phyloP scores from a whole-genome alignment of 2,797 vertebrate genomes.

The Morelia viridis region DNA sequence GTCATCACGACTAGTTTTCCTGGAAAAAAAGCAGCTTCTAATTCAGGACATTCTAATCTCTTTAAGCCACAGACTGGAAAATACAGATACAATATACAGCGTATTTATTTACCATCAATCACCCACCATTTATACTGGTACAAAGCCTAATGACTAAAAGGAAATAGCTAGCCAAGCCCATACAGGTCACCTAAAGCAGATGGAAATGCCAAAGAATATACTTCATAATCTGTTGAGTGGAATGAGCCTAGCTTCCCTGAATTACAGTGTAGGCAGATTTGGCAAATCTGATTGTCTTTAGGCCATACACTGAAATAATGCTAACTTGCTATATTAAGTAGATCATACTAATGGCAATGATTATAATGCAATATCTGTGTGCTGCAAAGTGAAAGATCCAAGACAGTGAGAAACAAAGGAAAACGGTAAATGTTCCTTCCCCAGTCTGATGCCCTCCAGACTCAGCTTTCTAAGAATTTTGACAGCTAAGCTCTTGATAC shows the following conservation, averaged over 20 bases:
- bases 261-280: constrained; percentile 68
- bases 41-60: constrained; percentile 40
- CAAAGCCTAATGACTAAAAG: constrained; percentile 36
- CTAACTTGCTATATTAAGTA: constrained; percentile 82
- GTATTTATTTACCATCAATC: constrained; percentile 36
- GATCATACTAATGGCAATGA: constrained; percentile 73
- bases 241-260: constrained; percentile 55
- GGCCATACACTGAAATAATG: constrained; percentile 79
- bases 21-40: constrained; percentile 29
- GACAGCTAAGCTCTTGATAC: too few relatives aligned
- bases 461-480: too few relatives aligned
- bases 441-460: too few relatives aligned
- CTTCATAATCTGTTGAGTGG: constrained; percentile 64
- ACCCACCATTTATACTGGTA: constrained; percentile 44
- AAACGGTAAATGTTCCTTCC: constrained; percentile 3
- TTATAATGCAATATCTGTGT: constrained; percentile 42
- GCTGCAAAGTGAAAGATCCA: constrained; percentile 75
- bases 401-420: constrained; percentile 45
- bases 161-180: constrained; percentile 36
- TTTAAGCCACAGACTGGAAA: constrained; percentile 34
- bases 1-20: constrained; percentile 28
- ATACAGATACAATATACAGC: constrained; percentile 11
- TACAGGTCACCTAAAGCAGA: constrained; percentile 35
- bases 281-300: constrained; percentile 74
- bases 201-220: constrained; percentile 46